Base-by-base conservation (phyloP, 1,140 invertebrate species). In the Pissodes strobi region DNA sequence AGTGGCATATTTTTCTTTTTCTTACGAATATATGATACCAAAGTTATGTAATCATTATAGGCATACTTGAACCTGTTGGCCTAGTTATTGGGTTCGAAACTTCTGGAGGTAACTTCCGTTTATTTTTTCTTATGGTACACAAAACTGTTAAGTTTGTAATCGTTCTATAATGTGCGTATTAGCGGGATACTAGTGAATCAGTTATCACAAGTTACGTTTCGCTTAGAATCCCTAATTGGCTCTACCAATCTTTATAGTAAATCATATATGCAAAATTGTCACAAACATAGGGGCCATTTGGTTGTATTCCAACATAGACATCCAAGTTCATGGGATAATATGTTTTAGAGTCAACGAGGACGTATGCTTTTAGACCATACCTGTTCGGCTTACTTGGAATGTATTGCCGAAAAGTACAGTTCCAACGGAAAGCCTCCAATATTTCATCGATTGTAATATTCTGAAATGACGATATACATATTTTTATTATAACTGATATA, bases 221-320 rank as follows among this genome's bases (percentile, higher is more conserved):
- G 58, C n/a, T n/a, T n/a, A n/a, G n/a, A n/a, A n/a, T n/a, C n/a
- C n/a, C n/a, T n/a, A n/a, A n/a, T n/a, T n/a, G n/a, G n/a, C n/a
- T n/a, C n/a, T 19, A 37, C 39, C n/a, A 68, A 39, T 22, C 67
- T 19, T 43, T 19, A 34, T 9, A 53, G 48, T n/a, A 68, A n/a
- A 38, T n/a, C n/a, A n/a, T n/a, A n/a, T n/a, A n/a, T n/a, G 49
- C 25, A 9, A 21, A 38, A 6, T n/a, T 64, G 19, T 43, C 27
- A 6, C 22, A 18, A 15, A 23, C 45, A 25, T 55, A 15, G n/a
- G 58, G 41, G n/a, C 58, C 62, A 30, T 37, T 23, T 34, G 58
- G 56, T 43, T 70, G 61, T 48, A 61, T 10, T 13, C 65, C 65
- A 2, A 65, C 22, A 27, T 68, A 71, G 13, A 71, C 39, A 55